Base-by-base conservation (phyloP, 1,140 invertebrate genomes). In the Odontomachus brunneus region DNA sequence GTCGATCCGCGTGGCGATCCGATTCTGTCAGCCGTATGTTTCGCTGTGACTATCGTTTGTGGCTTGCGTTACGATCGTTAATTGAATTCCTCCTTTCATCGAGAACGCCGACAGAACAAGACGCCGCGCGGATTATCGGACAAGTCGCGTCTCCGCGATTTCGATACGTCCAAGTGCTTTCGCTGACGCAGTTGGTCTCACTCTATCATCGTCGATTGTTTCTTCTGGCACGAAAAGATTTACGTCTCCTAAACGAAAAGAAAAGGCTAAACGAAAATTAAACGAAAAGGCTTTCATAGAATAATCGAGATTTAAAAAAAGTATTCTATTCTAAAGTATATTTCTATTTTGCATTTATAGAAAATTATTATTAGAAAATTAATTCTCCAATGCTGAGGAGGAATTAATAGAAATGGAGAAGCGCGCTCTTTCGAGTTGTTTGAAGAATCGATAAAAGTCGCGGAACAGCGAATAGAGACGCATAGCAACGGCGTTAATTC, bases 141-240 rank as follows among this genome's bases (percentile, higher is more conserved):
- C 69, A 17, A 48, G 29, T 24, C 51, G 33, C 3, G 19, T 38
- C 44, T 82, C 48, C 17, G 63, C 48, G 22, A 65, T 80, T 48
- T 66, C 15, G 83, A 84, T 84, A 65, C 22, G 49, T 62, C 48
- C 22, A 12, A n/a, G 19, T 2, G 5, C 1, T 59, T 75, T 60
- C 38, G 48, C 33, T 48, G 9, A 67, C 2, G 53, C 17, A 26
- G 55, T 7, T 9, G 1, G 48, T 55, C 15, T 76, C 38, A 1
- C n/a, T 0, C 19, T 11, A 26, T 44, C 0, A 14, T 44, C 17
- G n/a, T 66, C 11, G 12, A 78, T 2, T 55, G 11, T 53, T 22
- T 66, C 38, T 11, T 44, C 9, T 7, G 4, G 4, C 38, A 11
- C 38, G n/a, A 11, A 44, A 44, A 44, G 38, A 44, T 5, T 33